Evolutionary conservation across 2,888 invertebrate genomes (phyloP), one percentile per base, ranked within the genome.

Genomic region (Aromia moschata): DNA sequence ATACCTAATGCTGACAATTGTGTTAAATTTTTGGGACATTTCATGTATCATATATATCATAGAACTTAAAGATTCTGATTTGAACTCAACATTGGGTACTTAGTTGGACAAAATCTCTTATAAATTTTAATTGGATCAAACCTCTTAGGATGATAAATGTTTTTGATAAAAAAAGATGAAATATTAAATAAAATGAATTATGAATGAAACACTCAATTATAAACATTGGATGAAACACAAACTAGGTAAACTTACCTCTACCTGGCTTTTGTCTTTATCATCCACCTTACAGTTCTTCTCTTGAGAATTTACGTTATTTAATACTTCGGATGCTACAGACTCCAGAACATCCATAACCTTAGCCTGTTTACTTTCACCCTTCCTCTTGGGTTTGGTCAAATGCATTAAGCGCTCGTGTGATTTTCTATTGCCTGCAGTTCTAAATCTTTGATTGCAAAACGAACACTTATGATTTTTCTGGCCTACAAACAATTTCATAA

Each of bases 361-460:
- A 1, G 16, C n/a, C 14, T 62, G 66, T 57, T 44, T 69, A 58
- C 20, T 45, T 49, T 43, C 57, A 57, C 43, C 46, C 10, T 14
- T 56, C 17, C 41, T 65, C 37, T 60, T 67, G 16, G 47, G 43
- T 15, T 47, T 62, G 1, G 41, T 30, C n/a, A 64, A 16, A 44
- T 70, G 74, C 64, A 87, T 86, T 3, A 83, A 81, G 12, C 79
- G 64, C 54, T 87, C 80, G 71, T 90, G 90, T 20, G 85, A 84
- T 73, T 87, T 88, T 37, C 86, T 80, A 68, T 89, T 88, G 0
- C 88, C 88, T 0, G 87, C 85, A 0, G 89, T 90, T 31, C 89
- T 80, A 75, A 90, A 90, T 58, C 82, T 80, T 60, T 83, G 78
- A n/a, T 83, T 81, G 74, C 89, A 90, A 55, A 84, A 78, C 0